phyloP scores from a whole-genome alignment of 1,140 invertebrate species.

The Drosophila tsacasi region DNA sequence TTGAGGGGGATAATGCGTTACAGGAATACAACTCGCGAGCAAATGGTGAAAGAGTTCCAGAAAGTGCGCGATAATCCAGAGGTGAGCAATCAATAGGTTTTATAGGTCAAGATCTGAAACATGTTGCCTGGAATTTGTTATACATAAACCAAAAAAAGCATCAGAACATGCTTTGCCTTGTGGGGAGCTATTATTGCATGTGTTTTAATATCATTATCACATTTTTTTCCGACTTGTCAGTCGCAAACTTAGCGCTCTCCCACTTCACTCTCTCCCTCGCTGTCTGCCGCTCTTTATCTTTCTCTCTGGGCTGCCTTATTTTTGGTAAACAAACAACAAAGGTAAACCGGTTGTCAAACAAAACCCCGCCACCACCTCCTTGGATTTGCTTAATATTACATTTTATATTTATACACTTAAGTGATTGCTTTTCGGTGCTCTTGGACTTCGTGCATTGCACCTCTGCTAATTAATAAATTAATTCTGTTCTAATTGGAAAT shows the following conservation, averaged over 20 bases:
- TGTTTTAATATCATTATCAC: conserved; percentile 44
- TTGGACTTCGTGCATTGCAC: conserved; percentile 23
- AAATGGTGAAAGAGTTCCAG: conserved; percentile 96
- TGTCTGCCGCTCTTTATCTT: conserved; percentile 3
- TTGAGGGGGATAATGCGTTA: conserved; percentile 95
- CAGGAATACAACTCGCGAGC: conserved; percentile 90
- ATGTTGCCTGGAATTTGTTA: conserved; percentile 17
- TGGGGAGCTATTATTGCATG: conserved; percentile 17
- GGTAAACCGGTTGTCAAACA: conserved; percentile 55
- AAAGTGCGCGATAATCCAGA: conserved; percentile 94
- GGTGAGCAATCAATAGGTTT: conserved; percentile 87
- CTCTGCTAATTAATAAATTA: conserved; percentile 43
- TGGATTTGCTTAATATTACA: conserved; percentile 15
- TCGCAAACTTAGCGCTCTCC: conserved; percentile 7
- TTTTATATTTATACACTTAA: conserved; percentile 34
- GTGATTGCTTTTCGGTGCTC: conserved; percentile 30
- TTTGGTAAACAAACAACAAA: conserved; percentile 72
- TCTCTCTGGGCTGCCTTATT: conserved; percentile 13
- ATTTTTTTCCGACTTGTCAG: conserved; percentile 36
- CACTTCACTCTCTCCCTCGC: conserved; percentile 5
- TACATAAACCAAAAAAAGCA: conserved; percentile 10
- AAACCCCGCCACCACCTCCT: conserved; percentile 14
- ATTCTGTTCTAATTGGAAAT: conserved; percentile 37
- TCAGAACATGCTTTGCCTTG: conserved; percentile 39
- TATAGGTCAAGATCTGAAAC: conserved; percentile 29